phyloP scores from a whole-genome alignment of 2,797 vertebrate genomes.

The Euthynnus affinis region DNA sequence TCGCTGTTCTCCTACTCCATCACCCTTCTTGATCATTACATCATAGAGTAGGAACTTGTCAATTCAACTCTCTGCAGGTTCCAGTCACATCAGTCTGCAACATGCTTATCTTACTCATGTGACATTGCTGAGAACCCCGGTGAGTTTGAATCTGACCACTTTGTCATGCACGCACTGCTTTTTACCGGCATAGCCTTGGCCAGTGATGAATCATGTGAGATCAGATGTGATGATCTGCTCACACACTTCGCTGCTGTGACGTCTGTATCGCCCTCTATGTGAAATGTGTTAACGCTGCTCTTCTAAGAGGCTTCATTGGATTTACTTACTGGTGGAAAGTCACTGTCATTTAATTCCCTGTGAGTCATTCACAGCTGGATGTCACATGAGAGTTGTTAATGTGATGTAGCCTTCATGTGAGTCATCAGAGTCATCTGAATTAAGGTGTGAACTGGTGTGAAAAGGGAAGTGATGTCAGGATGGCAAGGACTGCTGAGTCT shows the following conservation, averaged over 20 bases:
- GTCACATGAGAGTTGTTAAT: constrained; percentile 12
- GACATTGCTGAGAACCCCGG: constrained; percentile 7
- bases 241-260: constrained; percentile 2
- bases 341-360: neutral
- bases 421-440: no score
- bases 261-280: neutral
- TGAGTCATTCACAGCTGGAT: constrained; percentile 2
- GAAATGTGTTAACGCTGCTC: no score
- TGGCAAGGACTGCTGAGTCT: no score
- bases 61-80: constrained; percentile 6
- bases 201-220: constrained; percentile 5
- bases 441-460: no score
- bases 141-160: constrained; percentile 28
- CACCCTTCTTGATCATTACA: neutral
- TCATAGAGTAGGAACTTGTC: constrained; percentile 1
- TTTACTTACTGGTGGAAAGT: constrained; percentile 1
- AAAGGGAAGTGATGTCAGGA: no score
- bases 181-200: neutral
- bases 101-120: constrained; percentile 4
- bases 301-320: neutral
- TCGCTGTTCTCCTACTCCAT: constrained; percentile 27
- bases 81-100: constrained; percentile 14
- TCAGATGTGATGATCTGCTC: constrained; percentile 10
- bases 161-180: constrained; percentile 7
- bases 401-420: neutral